These are phyloP conservation scores for Leptodactylus fallax DNA, from an alignment of 2,797 vertebrate species.

Conservation along the genomic window DNA sequence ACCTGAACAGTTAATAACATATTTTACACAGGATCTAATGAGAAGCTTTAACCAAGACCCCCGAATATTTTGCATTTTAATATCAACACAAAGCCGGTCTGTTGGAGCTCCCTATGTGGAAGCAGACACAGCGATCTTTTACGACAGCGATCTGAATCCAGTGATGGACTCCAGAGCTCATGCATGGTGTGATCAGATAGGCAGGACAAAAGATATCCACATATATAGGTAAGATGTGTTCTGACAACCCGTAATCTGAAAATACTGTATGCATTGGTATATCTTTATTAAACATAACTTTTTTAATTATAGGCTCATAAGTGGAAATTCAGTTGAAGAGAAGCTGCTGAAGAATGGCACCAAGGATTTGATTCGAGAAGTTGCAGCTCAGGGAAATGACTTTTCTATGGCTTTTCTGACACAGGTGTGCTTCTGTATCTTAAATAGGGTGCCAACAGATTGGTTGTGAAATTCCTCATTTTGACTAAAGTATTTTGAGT, in stretches of 20 bases:
- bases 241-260: neutral
- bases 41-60: constrained; percentile 89
- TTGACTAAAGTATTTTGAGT: neutral
- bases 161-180: constrained; percentile 93
- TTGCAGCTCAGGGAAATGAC: constrained; percentile 92
- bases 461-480: neutral
- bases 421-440: constrained; percentile 77
- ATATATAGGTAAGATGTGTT: constrained; percentile 85
- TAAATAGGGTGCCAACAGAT: too few species aligned
- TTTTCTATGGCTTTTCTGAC: constrained; percentile 93
- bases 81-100: constrained; percentile 91
- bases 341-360: constrained; percentile 93
- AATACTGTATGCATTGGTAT: neutral
- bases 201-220: constrained; percentile 93
- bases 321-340: constrained; percentile 93
- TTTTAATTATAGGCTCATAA: constrained; percentile 82
- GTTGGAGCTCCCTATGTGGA: constrained; percentile 87
- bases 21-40: constrained; percentile 81
- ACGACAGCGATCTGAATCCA: constrained; percentile 93
- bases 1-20: too few species aligned
- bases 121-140: constrained; percentile 92
- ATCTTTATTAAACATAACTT: neutral
- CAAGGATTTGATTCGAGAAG: constrained; percentile 93
- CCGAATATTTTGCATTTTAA: constrained; percentile 90
- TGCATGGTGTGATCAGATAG: constrained; percentile 93